Percentiles rank a stretch among this genome's conserved stretches.
Evolutionary conservation across 2,113 vertebrate genomes (phyloP).

Genomic region (Peromyscus californicus): DNA sequence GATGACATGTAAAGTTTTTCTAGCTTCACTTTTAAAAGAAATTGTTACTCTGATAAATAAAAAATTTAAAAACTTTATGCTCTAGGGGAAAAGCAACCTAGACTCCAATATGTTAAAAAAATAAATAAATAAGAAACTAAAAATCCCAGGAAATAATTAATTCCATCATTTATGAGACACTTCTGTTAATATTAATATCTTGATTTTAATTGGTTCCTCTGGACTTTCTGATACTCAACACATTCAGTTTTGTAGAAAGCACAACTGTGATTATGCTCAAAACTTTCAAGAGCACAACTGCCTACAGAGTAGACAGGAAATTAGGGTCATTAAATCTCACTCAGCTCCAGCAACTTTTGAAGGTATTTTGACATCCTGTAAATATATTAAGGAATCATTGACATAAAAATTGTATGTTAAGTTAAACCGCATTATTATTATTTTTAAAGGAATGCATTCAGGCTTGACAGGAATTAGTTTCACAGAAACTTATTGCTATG

Average conservation of each 20-base stretch:
- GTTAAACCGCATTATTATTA: constrained; percentile 67
- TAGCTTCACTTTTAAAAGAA: constrained; percentile 5
- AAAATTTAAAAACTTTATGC: constrained; percentile 31
- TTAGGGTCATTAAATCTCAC: constrained; percentile 73
- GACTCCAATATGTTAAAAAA: constrained; percentile 47
- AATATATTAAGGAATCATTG: constrained; percentile 76
- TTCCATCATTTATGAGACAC: constrained; percentile 65
- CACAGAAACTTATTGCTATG: constrained; percentile 53
- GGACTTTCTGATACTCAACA: constrained; percentile 70
- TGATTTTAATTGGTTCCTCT: constrained; percentile 78
- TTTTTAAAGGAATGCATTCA: constrained; percentile 49
- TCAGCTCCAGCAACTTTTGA: constrained; percentile 64
- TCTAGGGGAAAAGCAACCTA: constrained; percentile 52
- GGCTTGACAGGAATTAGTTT: constrained; percentile 70
- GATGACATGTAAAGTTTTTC: constrained; percentile 41
- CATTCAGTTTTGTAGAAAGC: constrained; percentile 39
- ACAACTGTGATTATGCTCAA: constrained; percentile 51
- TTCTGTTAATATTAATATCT: constrained; percentile 77
- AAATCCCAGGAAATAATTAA: constrained; percentile 37
- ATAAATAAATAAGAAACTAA: not conserved
- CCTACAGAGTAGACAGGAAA: constrained; percentile 71
- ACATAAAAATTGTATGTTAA: constrained; percentile 78
- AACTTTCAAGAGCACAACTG: constrained; percentile 69
- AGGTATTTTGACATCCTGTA: constrained; percentile 79
- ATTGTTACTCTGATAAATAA: constrained; percentile 27